phyloP scores from a whole-genome alignment of 64 coral and sea anemone genomes.

The Cladopsammia gracilis region DNA sequence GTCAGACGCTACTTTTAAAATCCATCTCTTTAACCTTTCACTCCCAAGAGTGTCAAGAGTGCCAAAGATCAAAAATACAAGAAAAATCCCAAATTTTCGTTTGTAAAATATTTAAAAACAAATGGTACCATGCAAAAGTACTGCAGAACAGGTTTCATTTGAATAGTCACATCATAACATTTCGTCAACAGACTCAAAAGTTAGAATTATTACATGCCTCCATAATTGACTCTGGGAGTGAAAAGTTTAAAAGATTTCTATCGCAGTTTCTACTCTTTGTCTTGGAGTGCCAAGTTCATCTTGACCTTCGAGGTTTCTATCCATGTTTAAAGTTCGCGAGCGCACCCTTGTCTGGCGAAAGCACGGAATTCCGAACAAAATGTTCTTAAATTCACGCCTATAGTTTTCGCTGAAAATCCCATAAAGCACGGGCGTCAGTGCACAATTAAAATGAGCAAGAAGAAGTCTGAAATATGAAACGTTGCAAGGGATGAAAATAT shows the following conservation, averaged over 20 bases:
- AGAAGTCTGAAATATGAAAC: constrained; percentile 57
- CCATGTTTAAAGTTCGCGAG: not conserved
- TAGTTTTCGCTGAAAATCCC: constrained; percentile 75
- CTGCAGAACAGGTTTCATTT: too few species aligned
- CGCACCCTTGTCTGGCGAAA: not conserved
- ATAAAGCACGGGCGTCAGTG: constrained; percentile 65
- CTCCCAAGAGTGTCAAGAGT: too few species aligned
- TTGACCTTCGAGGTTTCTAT: not conserved
- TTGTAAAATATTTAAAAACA: too few species aligned
- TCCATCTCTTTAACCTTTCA: too few species aligned
- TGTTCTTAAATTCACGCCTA: constrained; percentile 17
- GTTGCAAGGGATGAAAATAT: constrained; percentile 32
- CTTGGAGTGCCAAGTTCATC: not conserved
- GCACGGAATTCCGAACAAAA: not conserved
- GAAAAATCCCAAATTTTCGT: too few species aligned
- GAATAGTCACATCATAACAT: too few species aligned
- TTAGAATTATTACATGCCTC: too few species aligned
- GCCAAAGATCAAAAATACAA: too few species aligned
- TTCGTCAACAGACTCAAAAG: too few species aligned
- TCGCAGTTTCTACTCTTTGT: not conserved
- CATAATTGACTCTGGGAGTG: too few species aligned
- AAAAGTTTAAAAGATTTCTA: not conserved
- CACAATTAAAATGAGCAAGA: constrained; percentile 70
- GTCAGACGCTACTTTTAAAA: too few species aligned
- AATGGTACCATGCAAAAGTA: too few species aligned